A percentile compares a stretch with the other conserved stretches of the same genome.
Conservation (phyloP, 2,113 vertebrate genomes). For the Nannobrachium achirus region DNA sequence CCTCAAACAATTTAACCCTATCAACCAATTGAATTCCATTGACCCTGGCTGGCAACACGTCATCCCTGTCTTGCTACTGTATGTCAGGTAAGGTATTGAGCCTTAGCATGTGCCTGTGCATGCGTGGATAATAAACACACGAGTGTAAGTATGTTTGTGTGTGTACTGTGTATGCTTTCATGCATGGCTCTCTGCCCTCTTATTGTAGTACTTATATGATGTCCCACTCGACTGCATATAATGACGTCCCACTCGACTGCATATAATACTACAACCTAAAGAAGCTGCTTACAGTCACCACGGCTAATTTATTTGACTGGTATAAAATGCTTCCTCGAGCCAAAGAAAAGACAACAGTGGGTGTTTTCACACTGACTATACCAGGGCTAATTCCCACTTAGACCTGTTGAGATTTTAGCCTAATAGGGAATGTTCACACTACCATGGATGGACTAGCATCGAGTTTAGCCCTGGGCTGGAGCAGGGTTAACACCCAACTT, state of each 20-base stretch:
- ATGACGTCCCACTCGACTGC: no score
- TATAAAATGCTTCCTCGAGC: constrained; percentile 41
- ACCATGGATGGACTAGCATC: no score
- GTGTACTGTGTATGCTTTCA: constrained; percentile 31
- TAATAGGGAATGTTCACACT: no score
- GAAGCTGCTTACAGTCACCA: constrained; percentile 30
- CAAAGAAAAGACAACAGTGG: constrained; percentile 28
- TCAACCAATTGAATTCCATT: constrained; percentile 50
- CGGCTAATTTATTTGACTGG: constrained; percentile 29
- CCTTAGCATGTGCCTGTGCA: background rate
- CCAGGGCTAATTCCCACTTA: no score
- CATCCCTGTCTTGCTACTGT: constrained; percentile 17
- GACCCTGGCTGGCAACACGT: constrained; percentile 26
- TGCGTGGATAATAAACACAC: constrained; percentile 33
- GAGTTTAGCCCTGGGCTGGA: no score
- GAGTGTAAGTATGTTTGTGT: constrained; percentile 21
- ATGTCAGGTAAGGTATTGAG: constrained; percentile 38
- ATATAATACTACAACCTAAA: constrained; percentile 51
- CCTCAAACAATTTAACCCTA: constrained; percentile 41
- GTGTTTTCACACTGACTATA: no score
- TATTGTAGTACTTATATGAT: constrained; percentile 14
- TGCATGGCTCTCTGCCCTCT: background rate
- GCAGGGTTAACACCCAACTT: no score
- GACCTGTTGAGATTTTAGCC: no score
- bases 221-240: constrained; percentile 47